Base-by-base conservation (phyloP, 2,113 vertebrate genomes). In the Brachyhypopomus occidentalis region DNA sequence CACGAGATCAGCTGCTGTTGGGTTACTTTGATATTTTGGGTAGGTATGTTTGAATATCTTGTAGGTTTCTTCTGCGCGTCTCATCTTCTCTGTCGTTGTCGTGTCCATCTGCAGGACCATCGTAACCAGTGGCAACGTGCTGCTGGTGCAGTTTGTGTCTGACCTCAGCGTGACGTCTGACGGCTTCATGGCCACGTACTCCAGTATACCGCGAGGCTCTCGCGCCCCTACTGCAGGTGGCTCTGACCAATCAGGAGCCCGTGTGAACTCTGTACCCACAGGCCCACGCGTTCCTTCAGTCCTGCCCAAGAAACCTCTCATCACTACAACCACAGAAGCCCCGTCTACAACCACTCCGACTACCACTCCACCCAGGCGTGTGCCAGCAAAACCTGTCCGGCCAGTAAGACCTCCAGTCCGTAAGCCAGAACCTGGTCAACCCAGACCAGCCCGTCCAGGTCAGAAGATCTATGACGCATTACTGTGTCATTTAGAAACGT, bases 141-240 rank as follows among this genome's bases (percentile, higher is more conserved):
- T 97, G 6, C 90, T 96, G 78, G 95, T 97, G 20, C 96, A 97
- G 88, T 97, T 97, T 38, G 96, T 97, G 69, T 97, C 96, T 0
- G 96, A 97, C 86, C 94, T 94, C 76, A 97, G 95, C 0, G 95
- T 96, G 84, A 95, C 95, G 0, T 95, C 92, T 0, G 96, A 97
- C 1, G 96, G 96, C 41, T 97, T 97, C 88, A 87, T 95, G 0
- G 95, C 94, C n/a, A 83, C 86, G 22, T 97, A 96, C 72, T 90
- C 73, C 72, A 92, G 87, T 80, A 2, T 92, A 11, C 86, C 88
- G 0, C 86, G 2, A 3, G 90, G 89, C 11, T 63, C 89, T 75
- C 63, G 79, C 9, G 0, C 66, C 3, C 34, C 86, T n/a, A 55
- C 72, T 4, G 67, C 59, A 25, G 63, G 45, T 1, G 45, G 55